Base-by-base conservation (phyloP, 1,140 invertebrate genomes). In the Trachymyrmex septentrionalis region DNA sequence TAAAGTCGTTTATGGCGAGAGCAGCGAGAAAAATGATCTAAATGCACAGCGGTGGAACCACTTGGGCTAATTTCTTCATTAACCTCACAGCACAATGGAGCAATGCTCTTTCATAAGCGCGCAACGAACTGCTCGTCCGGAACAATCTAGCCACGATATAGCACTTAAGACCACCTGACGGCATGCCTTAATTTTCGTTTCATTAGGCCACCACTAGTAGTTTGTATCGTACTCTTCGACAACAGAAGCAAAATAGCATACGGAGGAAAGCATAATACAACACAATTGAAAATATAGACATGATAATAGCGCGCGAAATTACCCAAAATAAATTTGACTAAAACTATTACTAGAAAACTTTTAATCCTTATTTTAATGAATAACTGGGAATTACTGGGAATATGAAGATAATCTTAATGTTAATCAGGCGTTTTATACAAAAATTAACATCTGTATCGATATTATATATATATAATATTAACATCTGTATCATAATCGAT, bases 1-100 rank as follows among this genome's bases (percentile, higher is more conserved):
- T 85, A 89, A 89, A 89, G 27, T 16, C 88, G 61, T 89, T 89
- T 87, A 38, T 44, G 44, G 21, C 27, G 44, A 66, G 48, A 78
- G n/a, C 50, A 59, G 66, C 73, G 67, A 72, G 61, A 82, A 87
- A 66, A 89, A 89, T 87, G 38, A 81, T 84, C 63, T 82, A 87
- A 88, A 87, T 76, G 85, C 85, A 67, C 55, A 24, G 44, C 57
- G 66, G 64, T 87, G 44, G 50, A 66, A 38, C 57, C 80, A 55
- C 81, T 85, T 59, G 50, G 64, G 78, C 55, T 91, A 92, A 92
- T 92, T 88, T 87, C 91, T 92, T 92, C 91, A 92, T 92, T 92
- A 92, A 92, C 87, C 73, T 85, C 38, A n/a, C 61, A 21, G 64
- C 57, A 82, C 55, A 86, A 77, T 78, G 86, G 57, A 75, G 72